phyloP scores from a whole-genome alignment of 2,888 invertebrate species.

The Hybos culiciformis region DNA sequence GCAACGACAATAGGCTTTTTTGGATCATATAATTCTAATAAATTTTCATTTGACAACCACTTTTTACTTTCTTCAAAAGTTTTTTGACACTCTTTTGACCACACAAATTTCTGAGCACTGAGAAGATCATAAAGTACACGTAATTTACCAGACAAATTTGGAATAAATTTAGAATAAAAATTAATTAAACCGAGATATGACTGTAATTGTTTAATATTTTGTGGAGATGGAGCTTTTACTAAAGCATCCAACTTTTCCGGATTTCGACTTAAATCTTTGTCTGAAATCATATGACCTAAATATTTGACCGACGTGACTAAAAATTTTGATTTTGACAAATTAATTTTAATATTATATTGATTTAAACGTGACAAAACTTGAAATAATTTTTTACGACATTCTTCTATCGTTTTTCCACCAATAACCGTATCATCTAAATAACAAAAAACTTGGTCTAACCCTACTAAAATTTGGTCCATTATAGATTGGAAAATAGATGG shows the following conservation, averaged over 20 bases:
- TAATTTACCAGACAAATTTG: conserved; percentile 10
- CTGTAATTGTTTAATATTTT: conserved; percentile 12
- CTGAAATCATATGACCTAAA: conserved; percentile 10
- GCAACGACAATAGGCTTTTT: conserved; percentile 10
- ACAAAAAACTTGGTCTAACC: not conserved
- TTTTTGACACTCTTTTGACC: conserved; percentile 7
- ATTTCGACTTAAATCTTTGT: conserved; percentile 9
- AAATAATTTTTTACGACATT: conserved; percentile 10
- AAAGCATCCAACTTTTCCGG: conserved; percentile 11
- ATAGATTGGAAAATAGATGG: conserved; percentile 1
- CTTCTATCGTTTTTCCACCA: conserved; percentile 5
- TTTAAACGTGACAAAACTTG: conserved; percentile 11
- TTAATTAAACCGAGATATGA: conserved; percentile 12
- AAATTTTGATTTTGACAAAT: conserved; percentile 11
- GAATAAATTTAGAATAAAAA: conserved; percentile 12
- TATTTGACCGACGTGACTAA: conserved; percentile 5
- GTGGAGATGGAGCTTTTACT: conserved; percentile 10
- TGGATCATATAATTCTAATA: conserved; percentile 10
- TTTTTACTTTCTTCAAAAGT: conserved; percentile 8
- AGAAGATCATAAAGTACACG: conserved; percentile 13
- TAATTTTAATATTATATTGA: conserved; percentile 11
- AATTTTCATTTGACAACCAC: conserved; percentile 4
- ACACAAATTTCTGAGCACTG: conserved; percentile 10
- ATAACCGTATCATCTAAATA: conserved; percentile 14
- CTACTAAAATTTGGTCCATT: not conserved